phyloP scores from a whole-genome alignment of 2,113 vertebrate genomes.

The Casuarius casuarius region DNA sequence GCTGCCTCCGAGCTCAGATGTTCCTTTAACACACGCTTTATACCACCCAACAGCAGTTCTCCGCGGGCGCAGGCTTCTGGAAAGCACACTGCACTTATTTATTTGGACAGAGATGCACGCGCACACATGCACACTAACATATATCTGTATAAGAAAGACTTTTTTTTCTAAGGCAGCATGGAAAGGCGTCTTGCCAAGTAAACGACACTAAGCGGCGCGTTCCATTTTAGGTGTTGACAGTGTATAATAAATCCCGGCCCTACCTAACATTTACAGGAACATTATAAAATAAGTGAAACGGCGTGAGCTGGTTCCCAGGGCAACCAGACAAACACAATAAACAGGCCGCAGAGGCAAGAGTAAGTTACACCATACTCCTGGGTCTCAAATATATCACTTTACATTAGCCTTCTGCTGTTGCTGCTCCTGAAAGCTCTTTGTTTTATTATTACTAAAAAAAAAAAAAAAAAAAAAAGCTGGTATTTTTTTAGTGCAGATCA shows the following conservation, averaged over 20 bases:
- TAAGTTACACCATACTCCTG: slow-evolving; percentile 80
- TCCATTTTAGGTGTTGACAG: slow-evolving; percentile 88
- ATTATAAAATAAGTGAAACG: slow-evolving; percentile 85
- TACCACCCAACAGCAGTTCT: slow-evolving; percentile 33
- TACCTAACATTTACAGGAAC: slow-evolving; percentile 88
- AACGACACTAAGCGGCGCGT: slow-evolving; percentile 79
- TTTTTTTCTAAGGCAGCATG: neutral
- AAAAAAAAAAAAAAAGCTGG: neutral
- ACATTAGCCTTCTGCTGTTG: slow-evolving; percentile 75
- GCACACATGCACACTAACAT: neutral
- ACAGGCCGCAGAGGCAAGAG: slow-evolving; percentile 79
- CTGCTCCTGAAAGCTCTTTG: slow-evolving; percentile 80
- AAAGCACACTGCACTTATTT: neutral
- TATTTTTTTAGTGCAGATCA: slow-evolving; percentile 40
- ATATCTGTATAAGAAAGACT: neutral
- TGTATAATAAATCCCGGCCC: slow-evolving; percentile 86
- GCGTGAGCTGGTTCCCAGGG: slow-evolving; percentile 82
- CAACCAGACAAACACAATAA: slow-evolving; percentile 90
- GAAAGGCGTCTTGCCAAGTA: slow-evolving; percentile 76
- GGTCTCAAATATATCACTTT: slow-evolving; percentile 85
- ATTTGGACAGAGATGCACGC: neutral
- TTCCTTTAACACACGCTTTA: neutral
- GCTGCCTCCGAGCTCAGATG: slow-evolving; percentile 12
- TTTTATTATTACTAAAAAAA: slow-evolving; percentile 74
- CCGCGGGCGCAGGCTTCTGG: neutral